phyloP scores from a whole-genome alignment of 2,797 vertebrate genomes.

The Acestrorhynchus altus region DNA sequence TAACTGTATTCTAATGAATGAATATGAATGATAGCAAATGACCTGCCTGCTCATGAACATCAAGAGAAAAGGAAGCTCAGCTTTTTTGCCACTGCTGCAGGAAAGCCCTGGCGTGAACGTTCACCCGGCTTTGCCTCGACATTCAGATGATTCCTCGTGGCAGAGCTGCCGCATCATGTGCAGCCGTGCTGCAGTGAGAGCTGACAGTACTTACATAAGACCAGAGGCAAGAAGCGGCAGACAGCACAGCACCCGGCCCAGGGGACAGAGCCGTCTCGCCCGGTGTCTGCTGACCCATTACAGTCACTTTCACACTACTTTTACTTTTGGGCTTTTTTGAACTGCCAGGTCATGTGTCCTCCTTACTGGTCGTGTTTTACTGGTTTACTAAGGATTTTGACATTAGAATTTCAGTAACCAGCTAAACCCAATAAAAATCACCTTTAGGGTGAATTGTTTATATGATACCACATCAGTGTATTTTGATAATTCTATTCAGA shows the following conservation, averaged over 20 bases:
- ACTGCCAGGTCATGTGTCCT: no score
- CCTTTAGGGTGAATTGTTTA: no score
- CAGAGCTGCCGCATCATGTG: conserved; percentile 31
- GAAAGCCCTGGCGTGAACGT: conserved; percentile 1
- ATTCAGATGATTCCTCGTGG: conserved; percentile 23
- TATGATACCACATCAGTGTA: no score
- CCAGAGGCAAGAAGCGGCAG: conserved; percentile 23
- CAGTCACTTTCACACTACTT: background rate
- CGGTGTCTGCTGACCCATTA: conserved; percentile 39
- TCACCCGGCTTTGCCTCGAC: background rate
- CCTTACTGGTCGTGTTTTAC: no score
- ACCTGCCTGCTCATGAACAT: no score
- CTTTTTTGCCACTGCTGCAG: background rate
- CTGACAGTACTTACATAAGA: conserved; percentile 46
- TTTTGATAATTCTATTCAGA: no score
- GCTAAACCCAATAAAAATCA: no score
- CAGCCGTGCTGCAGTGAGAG: conserved; percentile 40
- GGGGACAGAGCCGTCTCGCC: conserved; percentile 25
- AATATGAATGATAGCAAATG: no score
- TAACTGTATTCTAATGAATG: no score
- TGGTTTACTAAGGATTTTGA: no score
- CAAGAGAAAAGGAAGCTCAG: background rate
- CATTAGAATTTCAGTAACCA: no score
- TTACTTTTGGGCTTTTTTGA: background rate
- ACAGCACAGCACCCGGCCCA: conserved; percentile 4